phyloP scores from a whole-genome alignment of 2,888 invertebrate genomes.

The Macrophya annulata region DNA sequence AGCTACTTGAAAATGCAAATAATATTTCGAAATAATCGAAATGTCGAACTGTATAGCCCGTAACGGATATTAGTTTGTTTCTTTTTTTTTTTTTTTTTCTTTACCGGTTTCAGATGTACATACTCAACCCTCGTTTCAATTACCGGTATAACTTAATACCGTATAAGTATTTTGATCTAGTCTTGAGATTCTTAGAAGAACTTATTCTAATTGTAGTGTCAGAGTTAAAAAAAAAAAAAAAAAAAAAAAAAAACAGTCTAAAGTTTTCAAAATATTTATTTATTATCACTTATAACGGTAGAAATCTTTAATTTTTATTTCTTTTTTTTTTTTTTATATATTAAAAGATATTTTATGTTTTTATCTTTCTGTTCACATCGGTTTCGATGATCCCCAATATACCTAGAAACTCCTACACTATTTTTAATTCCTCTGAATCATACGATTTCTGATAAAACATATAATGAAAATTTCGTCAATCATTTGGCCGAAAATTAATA shows the following conservation, averaged over 20 bases:
- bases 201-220: neutral
- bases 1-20: too few relatives aligned
- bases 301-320: neutral
- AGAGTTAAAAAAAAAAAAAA: too few relatives aligned
- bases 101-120: neutral
- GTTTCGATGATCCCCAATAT: too few relatives aligned
- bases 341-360: too few relatives aligned
- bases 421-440: neutral
- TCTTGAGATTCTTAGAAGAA: neutral
- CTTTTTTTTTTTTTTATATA: neutral
- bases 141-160: neutral
- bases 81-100: neutral
- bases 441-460: neutral
- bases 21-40: too few relatives aligned
- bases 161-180: neutral
- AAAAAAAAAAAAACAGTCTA: neutral
- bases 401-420: neutral
- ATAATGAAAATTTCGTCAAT: neutral
- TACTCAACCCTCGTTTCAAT: neutral
- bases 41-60: too few relatives aligned
- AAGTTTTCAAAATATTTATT: neutral
- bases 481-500: neutral
- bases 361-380: too few relatives aligned
- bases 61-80: too few relatives aligned
- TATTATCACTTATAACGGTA: neutral